These are phyloP conservation scores for Conistra vaccinii DNA, from an alignment of 2,888 invertebrate species.

Conservation along the genomic window DNA sequence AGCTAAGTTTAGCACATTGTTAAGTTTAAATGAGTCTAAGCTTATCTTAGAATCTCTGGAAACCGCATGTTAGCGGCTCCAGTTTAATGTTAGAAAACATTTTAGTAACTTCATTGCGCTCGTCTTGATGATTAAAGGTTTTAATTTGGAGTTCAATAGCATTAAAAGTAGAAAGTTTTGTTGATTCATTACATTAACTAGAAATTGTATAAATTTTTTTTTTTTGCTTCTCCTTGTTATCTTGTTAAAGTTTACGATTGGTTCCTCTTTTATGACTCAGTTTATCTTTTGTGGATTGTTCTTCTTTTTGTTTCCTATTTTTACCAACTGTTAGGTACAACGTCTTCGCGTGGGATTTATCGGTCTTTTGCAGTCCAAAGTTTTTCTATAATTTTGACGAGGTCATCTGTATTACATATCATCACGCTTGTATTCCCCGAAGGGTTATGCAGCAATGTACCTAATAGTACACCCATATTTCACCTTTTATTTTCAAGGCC, in stretches of 20 bases:
- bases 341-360: background rate
- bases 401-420: background rate
- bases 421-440: background rate
- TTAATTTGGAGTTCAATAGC: slow-evolving; percentile 23
- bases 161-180: slow-evolving; percentile 15
- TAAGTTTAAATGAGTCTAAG: slow-evolving; percentile 68
- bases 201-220: background rate
- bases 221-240: background rate
- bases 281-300: background rate
- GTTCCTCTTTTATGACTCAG: slow-evolving; percentile 5
- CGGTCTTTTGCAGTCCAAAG: background rate
- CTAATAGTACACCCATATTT: background rate
- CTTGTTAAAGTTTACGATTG: slow-evolving; percentile 15
- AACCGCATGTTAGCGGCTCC: slow-evolving; percentile 55
- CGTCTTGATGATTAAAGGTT: slow-evolving; percentile 21
- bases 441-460: background rate
- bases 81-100: slow-evolving; percentile 39
- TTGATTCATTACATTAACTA: slow-evolving; percentile 17
- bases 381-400: background rate
- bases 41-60: slow-evolving; percentile 66
- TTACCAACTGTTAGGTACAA: too few relatives aligned
- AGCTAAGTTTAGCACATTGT: slow-evolving; percentile 66
- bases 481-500: background rate
- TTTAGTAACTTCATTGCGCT: slow-evolving; percentile 48
- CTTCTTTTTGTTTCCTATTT: background rate